These are phyloP conservation scores for Caranx melampygus DNA, from an alignment of 2,113 vertebrate species.

Conservation along the genomic window DNA sequence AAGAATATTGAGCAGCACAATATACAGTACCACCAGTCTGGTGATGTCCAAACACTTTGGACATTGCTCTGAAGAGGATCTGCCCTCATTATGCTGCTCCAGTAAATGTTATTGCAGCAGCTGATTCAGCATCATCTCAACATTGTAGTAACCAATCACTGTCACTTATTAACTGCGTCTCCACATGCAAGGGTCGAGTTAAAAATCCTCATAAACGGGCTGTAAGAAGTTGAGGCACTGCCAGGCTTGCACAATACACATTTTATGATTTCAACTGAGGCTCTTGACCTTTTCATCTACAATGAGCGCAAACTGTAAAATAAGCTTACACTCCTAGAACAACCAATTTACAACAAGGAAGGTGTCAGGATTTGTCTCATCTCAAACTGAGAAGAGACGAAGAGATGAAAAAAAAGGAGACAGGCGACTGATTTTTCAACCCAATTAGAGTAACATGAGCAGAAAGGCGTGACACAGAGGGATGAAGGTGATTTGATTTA, in stretches of 20 bases:
- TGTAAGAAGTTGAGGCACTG: background rate
- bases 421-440: background rate
- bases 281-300: background rate
- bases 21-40: background rate
- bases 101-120: constrained; percentile 34
- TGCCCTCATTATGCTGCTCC: constrained; percentile 34
- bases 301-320: constrained; percentile 9
- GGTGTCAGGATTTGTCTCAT: background rate
- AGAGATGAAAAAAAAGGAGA: constrained; percentile 1
- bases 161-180: constrained; percentile 63
- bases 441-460: constrained; percentile 3
- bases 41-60: constrained; percentile 6
- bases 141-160: constrained; percentile 4
- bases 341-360: constrained; percentile 4
- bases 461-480: background rate
- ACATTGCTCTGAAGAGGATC: constrained; percentile 31
- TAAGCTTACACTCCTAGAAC: background rate
- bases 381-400: background rate
- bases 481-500: constrained; percentile 15
- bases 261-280: constrained; percentile 8
- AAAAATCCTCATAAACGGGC: constrained; percentile 36
- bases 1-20: background rate
- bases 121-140: constrained; percentile 65
- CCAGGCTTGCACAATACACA: background rate
- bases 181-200: background rate